Percentiles rank a stretch among this genome's conserved stretches.
phyloP scores from a whole-genome alignment of 2,113 vertebrate species.

The Larimichthys polyactis region DNA sequence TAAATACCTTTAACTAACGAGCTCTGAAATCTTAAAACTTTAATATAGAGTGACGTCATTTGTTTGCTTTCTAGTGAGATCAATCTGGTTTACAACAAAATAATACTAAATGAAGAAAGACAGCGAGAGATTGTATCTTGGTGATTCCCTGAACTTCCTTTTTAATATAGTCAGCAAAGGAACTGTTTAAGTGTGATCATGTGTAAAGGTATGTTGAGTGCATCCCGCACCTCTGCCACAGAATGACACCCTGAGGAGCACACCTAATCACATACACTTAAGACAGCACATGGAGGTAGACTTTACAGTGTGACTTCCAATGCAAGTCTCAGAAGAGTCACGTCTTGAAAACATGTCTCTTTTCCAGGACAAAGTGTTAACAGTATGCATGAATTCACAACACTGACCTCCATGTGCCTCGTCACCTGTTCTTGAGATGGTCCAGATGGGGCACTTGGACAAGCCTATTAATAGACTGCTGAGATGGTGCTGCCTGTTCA shows the following conservation, averaged over 20 bases:
- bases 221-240: slow-evolving; percentile 9
- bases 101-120: neutral
- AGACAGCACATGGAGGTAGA: slow-evolving; percentile 8
- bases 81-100: neutral
- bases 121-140: neutral
- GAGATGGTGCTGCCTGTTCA: neutral
- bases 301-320: slow-evolving; percentile 19
- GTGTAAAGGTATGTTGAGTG: slow-evolving; percentile 33
- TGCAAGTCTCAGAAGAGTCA: slow-evolving; percentile 18
- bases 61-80: neutral
- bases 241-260: slow-evolving; percentile 33
- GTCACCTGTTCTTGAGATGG: slow-evolving; percentile 22
- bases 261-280: slow-evolving; percentile 20
- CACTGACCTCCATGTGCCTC: slow-evolving; percentile 19
- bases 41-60: neutral
- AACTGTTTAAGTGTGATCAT: slow-evolving; percentile 35
- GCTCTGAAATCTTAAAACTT: neutral
- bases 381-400: slow-evolving; percentile 37
- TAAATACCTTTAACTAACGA: neutral
- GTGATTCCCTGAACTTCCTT: neutral
- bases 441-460: slow-evolving; percentile 37
- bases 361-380: slow-evolving; percentile 22
- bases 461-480: neutral
- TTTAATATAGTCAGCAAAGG: neutral
- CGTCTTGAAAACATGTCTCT: slow-evolving; percentile 4